A percentile compares a stretch with the other conserved stretches of the same genome.
These are phyloP conservation scores for Coptotermes formosanus DNA, from an alignment of 1,140 invertebrate genomes.

Conservation along the genomic window DNA sequence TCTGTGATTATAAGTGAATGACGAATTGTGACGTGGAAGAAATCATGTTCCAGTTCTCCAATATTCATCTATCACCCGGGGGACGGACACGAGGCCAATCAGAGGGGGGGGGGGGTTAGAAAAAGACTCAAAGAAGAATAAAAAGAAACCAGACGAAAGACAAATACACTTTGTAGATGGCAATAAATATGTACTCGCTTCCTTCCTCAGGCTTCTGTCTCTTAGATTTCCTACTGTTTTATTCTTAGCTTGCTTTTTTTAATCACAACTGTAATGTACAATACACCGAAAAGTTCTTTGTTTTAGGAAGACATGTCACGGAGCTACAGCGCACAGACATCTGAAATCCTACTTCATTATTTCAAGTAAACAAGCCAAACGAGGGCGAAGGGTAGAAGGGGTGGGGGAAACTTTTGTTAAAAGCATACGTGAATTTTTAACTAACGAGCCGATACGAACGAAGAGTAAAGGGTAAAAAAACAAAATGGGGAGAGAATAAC, in stretches of 20 bases:
- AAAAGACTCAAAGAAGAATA: too few species aligned
- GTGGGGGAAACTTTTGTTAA: not conserved
- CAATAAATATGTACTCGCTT: too few species aligned
- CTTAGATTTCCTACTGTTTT: too few species aligned
- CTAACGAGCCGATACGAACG: not conserved
- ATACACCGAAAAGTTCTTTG: not conserved
- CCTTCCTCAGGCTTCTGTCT: too few species aligned
- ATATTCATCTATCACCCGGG: too few species aligned
- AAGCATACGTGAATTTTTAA: slow-evolving; percentile 1
- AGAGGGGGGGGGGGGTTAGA: too few species aligned
- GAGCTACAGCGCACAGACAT: not conserved
- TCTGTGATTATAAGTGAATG: too few species aligned
- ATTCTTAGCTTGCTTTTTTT: not conserved
- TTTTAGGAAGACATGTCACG: not conserved
- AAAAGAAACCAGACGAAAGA: too few species aligned
- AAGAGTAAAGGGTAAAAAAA: not conserved
- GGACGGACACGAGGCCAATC: too few species aligned
- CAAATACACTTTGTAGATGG: too few species aligned
- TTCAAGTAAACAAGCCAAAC: not conserved
- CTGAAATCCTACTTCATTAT: not conserved
- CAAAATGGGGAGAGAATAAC: not conserved
- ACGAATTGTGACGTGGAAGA: too few species aligned
- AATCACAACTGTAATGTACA: not conserved
- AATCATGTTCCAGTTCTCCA: too few species aligned
- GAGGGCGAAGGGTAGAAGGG: not conserved